phyloP scores from a whole-genome alignment of 2,888 invertebrate species.

The Hemaris fuciformis region DNA sequence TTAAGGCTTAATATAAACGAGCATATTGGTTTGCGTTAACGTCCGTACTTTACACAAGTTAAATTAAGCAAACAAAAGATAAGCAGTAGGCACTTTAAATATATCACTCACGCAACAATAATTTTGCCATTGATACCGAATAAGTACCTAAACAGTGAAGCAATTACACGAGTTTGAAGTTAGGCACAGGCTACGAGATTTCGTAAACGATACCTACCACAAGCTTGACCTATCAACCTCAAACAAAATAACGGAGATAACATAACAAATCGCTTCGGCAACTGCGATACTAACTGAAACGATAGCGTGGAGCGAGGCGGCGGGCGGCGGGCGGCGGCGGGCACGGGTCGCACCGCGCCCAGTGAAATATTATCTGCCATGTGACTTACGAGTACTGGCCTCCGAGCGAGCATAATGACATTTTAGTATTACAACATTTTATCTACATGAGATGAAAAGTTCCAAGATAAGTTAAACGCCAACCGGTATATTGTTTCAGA shows the following conservation, averaged over 20 bases:
- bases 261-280: conserved; percentile 73
- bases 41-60: background rate
- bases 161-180: background rate
- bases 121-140: background rate
- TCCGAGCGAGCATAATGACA: conserved; percentile 74
- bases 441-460: conserved; percentile 78
- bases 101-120: background rate
- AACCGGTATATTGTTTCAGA: conserved; percentile 79
- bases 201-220: conserved; percentile 50
- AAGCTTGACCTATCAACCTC: conserved; percentile 73
- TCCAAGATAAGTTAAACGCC: conserved; percentile 78
- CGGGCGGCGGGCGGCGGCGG: conserved; percentile 30
- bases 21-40: background rate
- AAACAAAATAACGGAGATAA: conserved; percentile 73
- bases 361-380: conserved; percentile 69
- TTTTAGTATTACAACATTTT: conserved; percentile 80
- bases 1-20: no score
- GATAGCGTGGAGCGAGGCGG: conserved; percentile 51
- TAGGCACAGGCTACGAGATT: conserved; percentile 38
- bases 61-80: background rate
- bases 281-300: conserved; percentile 63
- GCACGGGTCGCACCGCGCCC: conserved; percentile 48
- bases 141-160: background rate
- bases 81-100: background rate
- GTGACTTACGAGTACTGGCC: conserved; percentile 66